Percentiles rank a stretch among this genome's conserved stretches.
Conservation (phyloP, 1,140 invertebrate species). For the Arion vulgaris region DNA sequence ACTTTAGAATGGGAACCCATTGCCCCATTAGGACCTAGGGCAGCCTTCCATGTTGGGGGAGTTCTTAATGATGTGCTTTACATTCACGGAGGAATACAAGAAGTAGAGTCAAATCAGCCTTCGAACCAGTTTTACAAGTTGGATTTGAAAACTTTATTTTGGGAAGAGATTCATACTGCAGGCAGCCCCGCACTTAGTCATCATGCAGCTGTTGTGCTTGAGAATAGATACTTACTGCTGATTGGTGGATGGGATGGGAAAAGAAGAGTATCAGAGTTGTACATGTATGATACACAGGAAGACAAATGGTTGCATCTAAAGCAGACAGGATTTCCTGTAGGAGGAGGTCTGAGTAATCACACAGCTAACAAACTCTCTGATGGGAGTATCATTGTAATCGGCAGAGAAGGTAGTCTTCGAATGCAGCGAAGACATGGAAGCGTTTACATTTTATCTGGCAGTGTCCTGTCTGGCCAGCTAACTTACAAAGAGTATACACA, state of each 20-base stretch:
- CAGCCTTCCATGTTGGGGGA: slow-evolving; percentile 62
- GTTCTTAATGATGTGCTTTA: slow-evolving; percentile 56
- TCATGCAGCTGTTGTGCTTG: slow-evolving; percentile 62
- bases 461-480: slow-evolving; percentile 50
- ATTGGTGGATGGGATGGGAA: slow-evolving; percentile 72
- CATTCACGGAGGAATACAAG: slow-evolving; percentile 66
- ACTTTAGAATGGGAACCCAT: slow-evolving; percentile 58
- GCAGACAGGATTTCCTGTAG: slow-evolving; percentile 63
- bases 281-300: slow-evolving; percentile 62
- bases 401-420: slow-evolving; percentile 68
- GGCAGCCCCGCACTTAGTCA: slow-evolving; percentile 67
- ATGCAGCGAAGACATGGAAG: slow-evolving; percentile 66
- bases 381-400: slow-evolving; percentile 66
- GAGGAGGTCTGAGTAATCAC: slow-evolving; percentile 69
- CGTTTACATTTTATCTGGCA: slow-evolving; percentile 60
- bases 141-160: slow-evolving; percentile 47
- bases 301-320: slow-evolving; percentile 55
- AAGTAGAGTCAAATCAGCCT: slow-evolving; percentile 52
- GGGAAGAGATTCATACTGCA: slow-evolving; percentile 44
- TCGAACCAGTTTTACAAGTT: slow-evolving; percentile 60
- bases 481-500: slow-evolving; percentile 58
- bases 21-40: slow-evolving; percentile 58
- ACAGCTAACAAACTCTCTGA: slow-evolving; percentile 56
- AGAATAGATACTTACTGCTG: slow-evolving; percentile 64
- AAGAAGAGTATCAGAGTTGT: slow-evolving; percentile 47